Evolutionary conservation across 1,140 invertebrate genomes (phyloP).

Genomic region (Drosophila suzukii): DNA sequence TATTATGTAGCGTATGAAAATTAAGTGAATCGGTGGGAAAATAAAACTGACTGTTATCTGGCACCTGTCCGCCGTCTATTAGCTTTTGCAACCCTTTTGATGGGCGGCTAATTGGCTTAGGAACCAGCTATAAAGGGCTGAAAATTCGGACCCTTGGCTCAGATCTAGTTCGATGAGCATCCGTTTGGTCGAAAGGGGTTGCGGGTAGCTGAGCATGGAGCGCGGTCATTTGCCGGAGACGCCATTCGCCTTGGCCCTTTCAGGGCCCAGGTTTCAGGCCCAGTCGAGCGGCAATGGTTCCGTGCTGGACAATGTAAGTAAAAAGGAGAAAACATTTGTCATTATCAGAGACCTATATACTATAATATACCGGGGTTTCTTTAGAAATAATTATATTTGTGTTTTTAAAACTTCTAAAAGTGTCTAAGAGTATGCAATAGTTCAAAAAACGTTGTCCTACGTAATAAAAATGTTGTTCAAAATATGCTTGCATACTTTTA

Average conservation of each 20-base stretch:
- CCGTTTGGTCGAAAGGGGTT: slow-evolving; percentile 10
- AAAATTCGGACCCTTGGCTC: background rate
- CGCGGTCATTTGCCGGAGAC: slow-evolving; percentile 44
- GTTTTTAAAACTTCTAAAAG: no score
- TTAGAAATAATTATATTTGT: no score
- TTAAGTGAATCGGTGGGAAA: background rate
- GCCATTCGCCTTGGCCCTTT: slow-evolving; percentile 31
- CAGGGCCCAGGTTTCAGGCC: slow-evolving; percentile 57
- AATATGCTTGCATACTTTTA: no score
- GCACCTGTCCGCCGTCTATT: slow-evolving; percentile 18
- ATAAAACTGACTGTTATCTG: slow-evolving; percentile 47
- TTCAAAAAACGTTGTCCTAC: no score
- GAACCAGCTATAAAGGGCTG: slow-evolving; percentile 45
- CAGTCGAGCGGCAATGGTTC: slow-evolving; percentile 62
- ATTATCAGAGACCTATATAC: background rate
- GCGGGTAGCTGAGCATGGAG: slow-evolving; percentile 61
- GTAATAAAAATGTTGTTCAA: no score
- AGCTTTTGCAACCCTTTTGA: slow-evolving; percentile 6
- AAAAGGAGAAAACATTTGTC: background rate
- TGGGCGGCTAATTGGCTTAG: slow-evolving; percentile 62
- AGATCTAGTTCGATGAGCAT: slow-evolving; percentile 41
- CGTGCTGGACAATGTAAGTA: slow-evolving; percentile 70
- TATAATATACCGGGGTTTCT: background rate
- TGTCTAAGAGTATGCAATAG: no score
- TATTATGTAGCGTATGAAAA: background rate